Evolutionary conservation across 92 coral and sea anemone species (phyloP).

Genomic region (Bergia sp.): DNA sequence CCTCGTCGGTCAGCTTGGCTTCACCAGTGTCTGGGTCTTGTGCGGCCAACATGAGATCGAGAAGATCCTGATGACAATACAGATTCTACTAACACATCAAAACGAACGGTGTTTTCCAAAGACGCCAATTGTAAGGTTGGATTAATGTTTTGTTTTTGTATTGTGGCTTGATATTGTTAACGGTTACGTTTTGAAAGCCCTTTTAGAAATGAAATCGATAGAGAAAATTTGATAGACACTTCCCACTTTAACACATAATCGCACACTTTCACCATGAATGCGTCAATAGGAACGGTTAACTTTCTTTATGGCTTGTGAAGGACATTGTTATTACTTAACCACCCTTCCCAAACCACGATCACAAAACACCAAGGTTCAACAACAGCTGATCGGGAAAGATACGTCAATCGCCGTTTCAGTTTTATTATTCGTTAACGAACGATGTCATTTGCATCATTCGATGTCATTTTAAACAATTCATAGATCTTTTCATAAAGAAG

Average conservation of each 20-base stretch:
- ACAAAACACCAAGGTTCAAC: background rate
- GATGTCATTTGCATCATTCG: too few relatives aligned
- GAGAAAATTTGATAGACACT: background rate
- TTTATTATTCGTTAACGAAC: too few relatives aligned
- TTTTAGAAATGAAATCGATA: background rate
- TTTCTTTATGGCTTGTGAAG: too few relatives aligned
- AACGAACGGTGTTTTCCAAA: too few relatives aligned
- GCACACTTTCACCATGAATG: too few relatives aligned
- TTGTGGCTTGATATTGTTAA: background rate
- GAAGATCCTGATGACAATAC: constrained; percentile 40
- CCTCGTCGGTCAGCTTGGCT: constrained; percentile 57
- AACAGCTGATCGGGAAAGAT: background rate
- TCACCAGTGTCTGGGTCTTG: constrained; percentile 29
- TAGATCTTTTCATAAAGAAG: too few relatives aligned
- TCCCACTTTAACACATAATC: too few relatives aligned
- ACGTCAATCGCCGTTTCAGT: background rate
- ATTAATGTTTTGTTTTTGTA: background rate
- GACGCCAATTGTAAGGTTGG: background rate
- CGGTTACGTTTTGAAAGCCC: background rate
- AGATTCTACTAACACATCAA: too few relatives aligned
- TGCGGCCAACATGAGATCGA: constrained; percentile 57
- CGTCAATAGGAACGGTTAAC: too few relatives aligned
- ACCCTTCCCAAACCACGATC: background rate
- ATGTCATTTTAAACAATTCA: too few relatives aligned
- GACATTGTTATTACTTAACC: background rate